Evolutionary conservation across 2,797 vertebrate genomes (phyloP).

Genomic region (Sebastes miniatus): DNA sequence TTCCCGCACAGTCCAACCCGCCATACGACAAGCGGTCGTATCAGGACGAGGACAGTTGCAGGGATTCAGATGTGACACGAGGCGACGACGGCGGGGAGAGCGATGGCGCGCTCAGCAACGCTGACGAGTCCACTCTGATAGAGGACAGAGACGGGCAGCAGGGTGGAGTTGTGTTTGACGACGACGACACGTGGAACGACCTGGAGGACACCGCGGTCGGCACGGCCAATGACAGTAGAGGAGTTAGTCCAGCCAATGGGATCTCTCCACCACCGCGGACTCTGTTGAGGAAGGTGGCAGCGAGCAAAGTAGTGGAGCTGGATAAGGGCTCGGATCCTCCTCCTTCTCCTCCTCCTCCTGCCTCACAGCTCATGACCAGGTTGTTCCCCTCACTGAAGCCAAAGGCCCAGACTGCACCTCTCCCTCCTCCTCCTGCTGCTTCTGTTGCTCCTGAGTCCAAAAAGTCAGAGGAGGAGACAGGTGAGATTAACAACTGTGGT

Average conservation of each 20-base stretch:
- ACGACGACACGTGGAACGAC: constrained; percentile 94
- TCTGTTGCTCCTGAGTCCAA: constrained; percentile 16
- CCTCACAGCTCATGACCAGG: constrained; percentile 88
- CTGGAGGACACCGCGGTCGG: constrained; percentile 75
- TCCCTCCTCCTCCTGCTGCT: constrained; percentile 44
- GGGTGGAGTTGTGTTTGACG: constrained; percentile 87
- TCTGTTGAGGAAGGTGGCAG: constrained; percentile 86
- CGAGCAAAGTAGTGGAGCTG: constrained; percentile 75
- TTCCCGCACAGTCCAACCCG: constrained; percentile 50
- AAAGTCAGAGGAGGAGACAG: constrained; percentile 54
- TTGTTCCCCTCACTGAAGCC: constrained; percentile 91
- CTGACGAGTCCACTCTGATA: constrained; percentile 68
- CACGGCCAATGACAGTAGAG: background rate
- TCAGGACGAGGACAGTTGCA: constrained; percentile 66
- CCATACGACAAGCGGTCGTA: constrained; percentile 80
- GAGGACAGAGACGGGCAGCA: constrained; percentile 58
- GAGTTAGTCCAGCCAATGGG: constrained; percentile 3
- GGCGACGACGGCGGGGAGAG: background rate
- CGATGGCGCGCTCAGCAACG: constrained; percentile 19
- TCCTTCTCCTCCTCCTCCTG: constrained; percentile 82
- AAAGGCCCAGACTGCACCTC: constrained; percentile 75
- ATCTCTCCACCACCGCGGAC: constrained; percentile 62
- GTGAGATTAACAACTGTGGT: constrained; percentile 48
- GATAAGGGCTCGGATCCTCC: constrained; percentile 53
- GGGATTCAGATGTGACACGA: constrained; percentile 44